These are phyloP conservation scores for Amphiprion ocellaris DNA, from an alignment of 2,113 vertebrate species.

Conservation along the genomic window DNA sequence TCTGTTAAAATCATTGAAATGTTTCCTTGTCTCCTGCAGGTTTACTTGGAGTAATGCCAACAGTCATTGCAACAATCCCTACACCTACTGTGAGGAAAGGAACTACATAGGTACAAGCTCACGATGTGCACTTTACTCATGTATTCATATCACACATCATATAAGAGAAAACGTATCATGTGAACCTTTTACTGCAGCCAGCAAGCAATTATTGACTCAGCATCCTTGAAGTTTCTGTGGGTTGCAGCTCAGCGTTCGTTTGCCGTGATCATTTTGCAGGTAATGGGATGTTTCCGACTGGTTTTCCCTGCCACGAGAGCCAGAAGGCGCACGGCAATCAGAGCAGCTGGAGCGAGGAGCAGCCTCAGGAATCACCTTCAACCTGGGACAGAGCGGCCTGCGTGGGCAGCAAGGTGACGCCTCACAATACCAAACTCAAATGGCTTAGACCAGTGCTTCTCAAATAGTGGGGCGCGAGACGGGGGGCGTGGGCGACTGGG, in stretches of 20 bases:
- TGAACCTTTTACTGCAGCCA: background rate
- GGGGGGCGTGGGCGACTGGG: too few species aligned
- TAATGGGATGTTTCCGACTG: conserved; percentile 74
- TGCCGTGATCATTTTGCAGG: conserved; percentile 56
- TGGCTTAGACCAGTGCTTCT: too few species aligned
- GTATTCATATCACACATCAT: background rate
- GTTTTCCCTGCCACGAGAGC: conserved; percentile 72
- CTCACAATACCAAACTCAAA: background rate
- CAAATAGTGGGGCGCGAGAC: too few species aligned
- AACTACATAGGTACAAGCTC: conserved; percentile 70
- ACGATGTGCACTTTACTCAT: background rate
- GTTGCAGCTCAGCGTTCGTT: conserved; percentile 20
- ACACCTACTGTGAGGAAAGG: conserved; percentile 73
- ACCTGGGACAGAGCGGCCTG: conserved; percentile 83
- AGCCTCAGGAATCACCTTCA: conserved; percentile 72
- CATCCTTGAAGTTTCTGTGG: background rate
- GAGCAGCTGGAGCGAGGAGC: conserved; percentile 82
- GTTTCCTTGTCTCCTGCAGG: conserved; percentile 57
- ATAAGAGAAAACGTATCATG: too few species aligned
- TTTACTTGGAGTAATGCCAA: conserved; percentile 82
- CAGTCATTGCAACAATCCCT: conserved; percentile 77
- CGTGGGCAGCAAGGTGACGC: conserved; percentile 84
- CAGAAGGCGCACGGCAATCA: conserved; percentile 73
- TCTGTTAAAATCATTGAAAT: background rate
- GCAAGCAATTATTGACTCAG: too few species aligned